phyloP scores from a whole-genome alignment of 2,797 vertebrate genomes.

The Ibycter americanus region DNA sequence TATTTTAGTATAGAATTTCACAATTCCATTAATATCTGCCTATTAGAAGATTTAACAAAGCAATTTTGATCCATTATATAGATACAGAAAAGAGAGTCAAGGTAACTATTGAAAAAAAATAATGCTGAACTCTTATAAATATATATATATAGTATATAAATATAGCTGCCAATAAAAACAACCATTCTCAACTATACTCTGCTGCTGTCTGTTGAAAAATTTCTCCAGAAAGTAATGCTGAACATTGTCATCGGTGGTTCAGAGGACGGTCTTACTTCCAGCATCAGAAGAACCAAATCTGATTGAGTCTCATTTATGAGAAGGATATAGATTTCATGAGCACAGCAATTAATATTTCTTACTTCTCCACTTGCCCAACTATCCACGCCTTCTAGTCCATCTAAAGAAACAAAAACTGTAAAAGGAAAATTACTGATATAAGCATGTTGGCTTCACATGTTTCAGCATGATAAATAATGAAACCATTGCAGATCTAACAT shows the following conservation, averaged over 20 bases:
- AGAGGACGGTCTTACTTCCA: background rate
- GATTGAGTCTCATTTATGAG: background rate
- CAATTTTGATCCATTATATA: background rate
- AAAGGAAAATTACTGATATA: background rate
- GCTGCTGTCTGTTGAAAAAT: background rate
- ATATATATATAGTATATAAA: background rate
- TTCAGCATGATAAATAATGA: background rate
- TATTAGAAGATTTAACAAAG: background rate
- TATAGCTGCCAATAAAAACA: background rate
- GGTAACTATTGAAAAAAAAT: background rate
- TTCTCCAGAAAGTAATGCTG: background rate
- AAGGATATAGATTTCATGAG: background rate
- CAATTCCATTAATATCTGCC: background rate
- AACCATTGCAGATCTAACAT: background rate
- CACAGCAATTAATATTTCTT: background rate
- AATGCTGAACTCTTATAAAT: background rate
- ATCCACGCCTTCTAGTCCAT: background rate
- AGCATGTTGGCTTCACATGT: background rate
- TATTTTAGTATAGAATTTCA: background rate
- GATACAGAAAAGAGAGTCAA: background rate
- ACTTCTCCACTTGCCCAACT: background rate
- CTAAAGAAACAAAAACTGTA: background rate
- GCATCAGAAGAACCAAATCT: background rate
- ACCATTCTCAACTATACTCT: background rate
- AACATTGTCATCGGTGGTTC: background rate